A percentile compares a stretch with the other conserved stretches of the same genome.
Evolutionary conservation across 2,888 invertebrate genomes (phyloP).

Genomic region (Andricus curvator): DNA sequence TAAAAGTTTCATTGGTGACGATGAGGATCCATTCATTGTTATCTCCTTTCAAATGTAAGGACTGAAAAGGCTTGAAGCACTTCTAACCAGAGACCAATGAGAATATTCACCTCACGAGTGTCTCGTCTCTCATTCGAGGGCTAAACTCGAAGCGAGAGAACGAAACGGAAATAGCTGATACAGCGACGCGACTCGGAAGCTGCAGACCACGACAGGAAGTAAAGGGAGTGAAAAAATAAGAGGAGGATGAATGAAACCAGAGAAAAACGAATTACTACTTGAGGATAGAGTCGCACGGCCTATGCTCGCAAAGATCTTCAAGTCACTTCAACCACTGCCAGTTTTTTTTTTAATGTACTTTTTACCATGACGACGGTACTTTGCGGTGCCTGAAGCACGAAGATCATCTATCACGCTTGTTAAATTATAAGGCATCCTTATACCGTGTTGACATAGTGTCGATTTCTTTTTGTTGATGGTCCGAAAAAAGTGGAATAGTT

Average conservation of each 20-base stretch:
- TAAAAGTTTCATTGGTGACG: constrained; percentile 38
- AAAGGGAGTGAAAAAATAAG: constrained; percentile 34
- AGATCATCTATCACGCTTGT: constrained; percentile 25
- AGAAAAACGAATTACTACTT: constrained; percentile 29
- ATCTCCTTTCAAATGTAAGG: constrained; percentile 20
- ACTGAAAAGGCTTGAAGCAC: constrained; percentile 33
- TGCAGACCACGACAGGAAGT: constrained; percentile 16
- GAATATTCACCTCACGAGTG: constrained; percentile 36
- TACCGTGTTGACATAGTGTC: constrained; percentile 23
- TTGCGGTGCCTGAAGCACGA: neutral
- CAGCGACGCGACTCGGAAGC: constrained; percentile 37
- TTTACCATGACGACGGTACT: constrained; percentile 1
- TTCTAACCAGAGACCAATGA: constrained; percentile 33
- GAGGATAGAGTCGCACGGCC: neutral
- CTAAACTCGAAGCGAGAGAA: constrained; percentile 33
- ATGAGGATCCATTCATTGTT: constrained; percentile 38
- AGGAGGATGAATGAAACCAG: constrained; percentile 14
- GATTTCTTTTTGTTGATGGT: constrained; percentile 9
- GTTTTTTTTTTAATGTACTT: constrained; percentile 3
- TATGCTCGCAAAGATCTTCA: neutral
- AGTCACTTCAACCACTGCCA: neutral
- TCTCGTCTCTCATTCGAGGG: constrained; percentile 28
- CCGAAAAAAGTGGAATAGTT: neutral
- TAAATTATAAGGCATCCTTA: constrained; percentile 11
- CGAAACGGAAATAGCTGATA: constrained; percentile 40